Evolutionary conservation across 1,140 invertebrate species (phyloP), one percentile per base, ranked within the genome.

Genomic region (Pseudomyrmex gracilis): DNA sequence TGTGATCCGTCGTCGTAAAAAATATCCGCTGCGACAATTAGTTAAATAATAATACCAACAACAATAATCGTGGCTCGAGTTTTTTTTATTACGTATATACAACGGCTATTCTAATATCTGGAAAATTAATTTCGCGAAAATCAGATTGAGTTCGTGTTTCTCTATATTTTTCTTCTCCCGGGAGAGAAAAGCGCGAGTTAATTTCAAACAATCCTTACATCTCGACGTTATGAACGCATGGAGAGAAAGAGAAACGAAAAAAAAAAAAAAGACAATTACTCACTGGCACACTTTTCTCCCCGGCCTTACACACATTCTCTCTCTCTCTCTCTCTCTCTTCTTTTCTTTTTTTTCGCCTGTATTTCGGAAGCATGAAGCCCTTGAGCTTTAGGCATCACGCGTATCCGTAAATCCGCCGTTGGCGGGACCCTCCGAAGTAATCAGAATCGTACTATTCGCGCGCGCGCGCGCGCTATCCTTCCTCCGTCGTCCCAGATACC

Each of bases 341-440:
- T 68, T 45, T 45, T 43, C 47, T 51, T 63, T 45, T n/a, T 73
- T 34, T 10, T 10, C 24, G 49, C 10, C 8, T 70, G 15, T 71
- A 80, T 80, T 80, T 47, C 53, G 51, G 43, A 58, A 57, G 43
- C 53, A 47, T 8, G 53, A 71, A 71, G 53, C 55, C 66, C 76
- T 58, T 70, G 66, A 71, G 66, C 20, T 8, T 34, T 22, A 5
- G 12, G 24, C 47, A 13, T 57, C 24, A n/a, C 68, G 68, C 68
- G 51, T 71, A 71, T 71, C 34, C 76, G 64, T 58, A 80, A 80
- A 80, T 71, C 53, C 64, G 51, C 20, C 51, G 12, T 7, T 47
- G 58, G 45, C 64, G 51, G 53, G n/a, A 78, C 43, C 55, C 66
- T 71, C 76, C 76, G 53, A 60, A 80, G 76, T 80, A 80, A 80